A percentile compares a stretch with the other conserved stretches of the same genome.
These are phyloP conservation scores for Cryptoprocta ferox DNA, from an alignment of 2,797 vertebrate genomes.

Conservation along the genomic window DNA sequence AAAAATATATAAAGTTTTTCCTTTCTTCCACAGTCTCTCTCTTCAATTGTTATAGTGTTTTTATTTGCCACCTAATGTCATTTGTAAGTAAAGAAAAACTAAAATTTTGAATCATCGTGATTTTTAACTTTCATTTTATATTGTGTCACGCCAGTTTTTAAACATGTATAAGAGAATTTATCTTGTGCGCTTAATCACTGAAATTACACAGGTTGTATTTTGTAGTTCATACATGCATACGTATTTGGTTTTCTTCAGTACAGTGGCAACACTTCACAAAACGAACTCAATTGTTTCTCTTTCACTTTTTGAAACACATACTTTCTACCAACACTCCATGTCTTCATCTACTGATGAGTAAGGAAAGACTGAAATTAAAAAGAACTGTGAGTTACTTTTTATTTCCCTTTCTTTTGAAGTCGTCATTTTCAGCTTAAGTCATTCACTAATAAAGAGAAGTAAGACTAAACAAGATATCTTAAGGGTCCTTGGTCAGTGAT, in stretches of 20 bases:
- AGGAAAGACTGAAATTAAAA: not conserved
- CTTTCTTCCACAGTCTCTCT: not conserved
- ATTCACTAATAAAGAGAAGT: not conserved
- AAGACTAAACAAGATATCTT: not conserved
- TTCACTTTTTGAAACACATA: not conserved
- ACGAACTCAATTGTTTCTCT: not conserved
- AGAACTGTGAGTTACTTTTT: not conserved
- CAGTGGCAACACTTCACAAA: not conserved
- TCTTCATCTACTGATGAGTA: not conserved
- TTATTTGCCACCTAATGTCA: not conserved
- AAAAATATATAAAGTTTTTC: not conserved
- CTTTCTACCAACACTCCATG: not conserved
- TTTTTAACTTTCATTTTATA: not conserved
- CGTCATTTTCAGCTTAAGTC: not conserved
- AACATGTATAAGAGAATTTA: not conserved
- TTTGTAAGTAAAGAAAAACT: slow-evolving; percentile 10
- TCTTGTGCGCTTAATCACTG: not conserved
- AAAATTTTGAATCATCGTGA: not conserved
- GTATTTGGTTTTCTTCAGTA: not conserved
- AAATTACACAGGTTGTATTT: not conserved
- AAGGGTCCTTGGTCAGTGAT: not conserved
- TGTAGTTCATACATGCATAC: not conserved
- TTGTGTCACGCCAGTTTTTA: not conserved
- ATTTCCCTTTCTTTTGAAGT: not conserved
- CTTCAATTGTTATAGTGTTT: not conserved